Conservation (phyloP, 2,113 vertebrate genomes). For the Salminus brasiliensis region DNA sequence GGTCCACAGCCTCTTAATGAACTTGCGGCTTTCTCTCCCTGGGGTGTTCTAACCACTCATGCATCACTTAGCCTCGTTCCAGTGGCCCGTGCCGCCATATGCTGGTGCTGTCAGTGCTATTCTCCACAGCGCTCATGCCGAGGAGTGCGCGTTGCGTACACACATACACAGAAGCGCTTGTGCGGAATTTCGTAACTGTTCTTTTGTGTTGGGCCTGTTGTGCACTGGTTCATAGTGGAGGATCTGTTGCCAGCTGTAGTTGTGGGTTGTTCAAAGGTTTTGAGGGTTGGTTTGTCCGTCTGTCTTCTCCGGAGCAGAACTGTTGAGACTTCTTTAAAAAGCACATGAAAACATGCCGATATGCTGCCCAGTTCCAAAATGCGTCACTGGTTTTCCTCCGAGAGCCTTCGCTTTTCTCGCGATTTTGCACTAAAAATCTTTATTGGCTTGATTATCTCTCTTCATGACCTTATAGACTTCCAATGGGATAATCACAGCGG, state of each 20-base stretch:
- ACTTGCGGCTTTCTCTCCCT: slow-evolving; percentile 40
- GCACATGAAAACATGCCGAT: background rate
- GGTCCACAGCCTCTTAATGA: slow-evolving; percentile 30
- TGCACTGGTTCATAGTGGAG: background rate
- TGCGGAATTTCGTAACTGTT: slow-evolving; percentile 33
- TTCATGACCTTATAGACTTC: slow-evolving; percentile 13
- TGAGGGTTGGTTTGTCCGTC: no score
- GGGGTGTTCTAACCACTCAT: slow-evolving; percentile 32
- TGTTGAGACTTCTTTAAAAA: background rate
- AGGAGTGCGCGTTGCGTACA: background rate
- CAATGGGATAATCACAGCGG: background rate
- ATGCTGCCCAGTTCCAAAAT: background rate
- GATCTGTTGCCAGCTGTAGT: background rate
- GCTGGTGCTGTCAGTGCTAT: slow-evolving; percentile 29
- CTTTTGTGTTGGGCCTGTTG: slow-evolving; percentile 1
- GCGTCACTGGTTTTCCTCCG: background rate
- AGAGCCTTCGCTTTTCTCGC: background rate
- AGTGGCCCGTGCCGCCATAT: slow-evolving; percentile 38
- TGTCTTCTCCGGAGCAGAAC: background rate
- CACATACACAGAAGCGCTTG: background rate
- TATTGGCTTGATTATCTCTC: background rate
- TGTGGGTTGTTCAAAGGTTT: background rate
- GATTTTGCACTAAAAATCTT: background rate
- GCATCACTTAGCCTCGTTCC: slow-evolving; percentile 22
- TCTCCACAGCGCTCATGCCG: background rate